Evolutionary conservation across 2,113 vertebrate genomes (phyloP).

Genomic region (Garra rufa): DNA sequence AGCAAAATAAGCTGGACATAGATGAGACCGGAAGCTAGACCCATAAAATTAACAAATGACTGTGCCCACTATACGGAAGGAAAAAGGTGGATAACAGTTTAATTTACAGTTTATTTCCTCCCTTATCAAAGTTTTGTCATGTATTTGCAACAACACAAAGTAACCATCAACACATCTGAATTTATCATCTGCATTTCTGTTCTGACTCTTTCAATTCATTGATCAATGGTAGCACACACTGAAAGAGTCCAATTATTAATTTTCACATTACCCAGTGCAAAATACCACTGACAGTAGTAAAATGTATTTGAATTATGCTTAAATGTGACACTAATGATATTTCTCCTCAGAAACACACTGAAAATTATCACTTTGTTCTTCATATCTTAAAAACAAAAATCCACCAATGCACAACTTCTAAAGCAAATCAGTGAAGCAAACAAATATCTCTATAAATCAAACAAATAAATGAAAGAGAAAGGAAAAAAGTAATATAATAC

Average conservation of each 20-base stretch:
- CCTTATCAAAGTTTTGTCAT: constrained; percentile 14
- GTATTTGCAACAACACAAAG: background rate
- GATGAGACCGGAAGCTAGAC: too few species aligned
- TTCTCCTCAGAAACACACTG: background rate
- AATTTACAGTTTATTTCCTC: constrained; percentile 13
- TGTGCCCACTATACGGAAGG: too few species aligned
- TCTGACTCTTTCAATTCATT: background rate
- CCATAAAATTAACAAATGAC: too few species aligned
- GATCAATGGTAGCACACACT: background rate
- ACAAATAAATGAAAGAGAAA: background rate
- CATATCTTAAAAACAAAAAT: background rate
- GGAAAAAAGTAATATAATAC: background rate
- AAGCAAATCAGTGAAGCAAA: background rate
- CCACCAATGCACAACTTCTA: background rate
- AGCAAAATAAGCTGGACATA: too few species aligned
- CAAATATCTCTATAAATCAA: background rate
- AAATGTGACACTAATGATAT: background rate
- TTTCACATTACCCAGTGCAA: background rate
- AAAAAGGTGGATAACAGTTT: background rate
- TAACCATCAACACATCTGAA: background rate
- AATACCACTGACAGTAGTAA: background rate
- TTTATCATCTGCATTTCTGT: background rate
- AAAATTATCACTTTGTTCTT: background rate
- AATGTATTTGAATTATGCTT: background rate
- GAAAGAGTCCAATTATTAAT: background rate